A percentile compares a stretch with the other conserved stretches of the same genome.
These are phyloP conservation scores for Paedocypris sp. DNA, from an alignment of 2,113 vertebrate species.

Conservation along the genomic window DNA sequence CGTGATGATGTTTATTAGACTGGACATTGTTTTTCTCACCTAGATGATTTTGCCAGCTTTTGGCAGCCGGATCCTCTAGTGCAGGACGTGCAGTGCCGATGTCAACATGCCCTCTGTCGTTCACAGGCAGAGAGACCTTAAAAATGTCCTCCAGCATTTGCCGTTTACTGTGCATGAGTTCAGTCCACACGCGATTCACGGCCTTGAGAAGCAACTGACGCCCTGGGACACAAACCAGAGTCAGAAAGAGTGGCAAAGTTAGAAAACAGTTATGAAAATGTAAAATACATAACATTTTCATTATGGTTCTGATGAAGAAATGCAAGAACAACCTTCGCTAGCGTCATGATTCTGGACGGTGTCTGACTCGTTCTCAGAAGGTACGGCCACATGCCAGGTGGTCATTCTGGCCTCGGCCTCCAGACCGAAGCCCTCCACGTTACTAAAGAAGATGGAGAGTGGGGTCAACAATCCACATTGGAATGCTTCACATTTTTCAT, in stretches of 20 bases:
- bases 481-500: not conserved
- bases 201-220: constrained; percentile 94
- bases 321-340: constrained; percentile 73
- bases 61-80: constrained; percentile 85
- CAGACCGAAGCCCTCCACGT: constrained; percentile 89
- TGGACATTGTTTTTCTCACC: constrained; percentile 61
- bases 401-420: constrained; percentile 98
- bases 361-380: constrained; percentile 80
- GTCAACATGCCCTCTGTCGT: constrained; percentile 91
- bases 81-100: constrained; percentile 72
- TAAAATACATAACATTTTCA: too few species aligned
- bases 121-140: constrained; percentile 86
- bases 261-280: not conserved
- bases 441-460: constrained; percentile 52
- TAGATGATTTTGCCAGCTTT: constrained; percentile 95
- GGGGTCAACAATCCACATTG: not conserved
- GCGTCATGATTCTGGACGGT: constrained; percentile 80
- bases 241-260: not conserved
- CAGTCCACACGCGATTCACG: constrained; percentile 94
- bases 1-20: too few species aligned
- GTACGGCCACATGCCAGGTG: constrained; percentile 95
- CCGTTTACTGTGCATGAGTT: constrained; percentile 92
- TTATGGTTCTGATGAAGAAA: not conserved
- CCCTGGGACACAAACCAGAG: constrained; percentile 54
- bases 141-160: constrained; percentile 91